Conservation (phyloP, 2,888 invertebrate species). For the Archips xylosteana region DNA sequence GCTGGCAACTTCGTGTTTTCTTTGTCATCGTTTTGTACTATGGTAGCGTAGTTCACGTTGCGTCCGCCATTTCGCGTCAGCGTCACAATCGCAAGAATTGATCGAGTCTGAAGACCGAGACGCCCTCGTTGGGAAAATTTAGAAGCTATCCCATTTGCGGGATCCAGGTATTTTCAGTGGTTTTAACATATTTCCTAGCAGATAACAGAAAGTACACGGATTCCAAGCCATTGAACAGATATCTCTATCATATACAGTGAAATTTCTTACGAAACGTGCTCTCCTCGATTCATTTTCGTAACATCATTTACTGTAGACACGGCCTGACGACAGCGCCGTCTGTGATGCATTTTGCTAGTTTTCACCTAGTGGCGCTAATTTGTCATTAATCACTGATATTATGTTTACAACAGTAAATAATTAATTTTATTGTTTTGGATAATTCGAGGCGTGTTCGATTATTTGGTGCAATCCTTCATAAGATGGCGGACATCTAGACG, state of each 20-base stretch:
- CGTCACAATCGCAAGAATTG: conserved; percentile 76
- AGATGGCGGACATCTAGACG: conserved; percentile 54
- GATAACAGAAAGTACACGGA: conserved; percentile 11
- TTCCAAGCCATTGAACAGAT: not conserved
- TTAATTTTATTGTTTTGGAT: conserved; percentile 20
- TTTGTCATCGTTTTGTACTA: conserved; percentile 3
- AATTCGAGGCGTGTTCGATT: conserved; percentile 39
- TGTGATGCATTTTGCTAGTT: conserved; percentile 59
- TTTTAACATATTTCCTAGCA: conserved; percentile 18
- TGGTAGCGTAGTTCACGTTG: conserved; percentile 53
- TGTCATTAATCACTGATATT: conserved; percentile 50
- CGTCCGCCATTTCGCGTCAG: conserved; percentile 68
- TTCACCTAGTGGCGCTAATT: conserved; percentile 69
- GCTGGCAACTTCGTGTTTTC: conserved; percentile 19
- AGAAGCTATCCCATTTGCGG: conserved; percentile 58
- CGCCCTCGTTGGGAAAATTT: conserved; percentile 78
- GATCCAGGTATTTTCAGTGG: conserved; percentile 48
- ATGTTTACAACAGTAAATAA: conserved; percentile 52
- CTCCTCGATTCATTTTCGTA: conserved; percentile 37
- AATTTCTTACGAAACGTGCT: conserved; percentile 44
- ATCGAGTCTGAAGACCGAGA: conserved; percentile 57
- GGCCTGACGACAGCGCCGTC: conserved; percentile 76
- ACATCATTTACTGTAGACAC: conserved; percentile 50
- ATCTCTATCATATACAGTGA: conserved; percentile 34
- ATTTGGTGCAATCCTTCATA: conserved; percentile 45